Evolutionary conservation across 2,797 vertebrate species (phyloP).

Genomic region (Diceros bicornis): DNA sequence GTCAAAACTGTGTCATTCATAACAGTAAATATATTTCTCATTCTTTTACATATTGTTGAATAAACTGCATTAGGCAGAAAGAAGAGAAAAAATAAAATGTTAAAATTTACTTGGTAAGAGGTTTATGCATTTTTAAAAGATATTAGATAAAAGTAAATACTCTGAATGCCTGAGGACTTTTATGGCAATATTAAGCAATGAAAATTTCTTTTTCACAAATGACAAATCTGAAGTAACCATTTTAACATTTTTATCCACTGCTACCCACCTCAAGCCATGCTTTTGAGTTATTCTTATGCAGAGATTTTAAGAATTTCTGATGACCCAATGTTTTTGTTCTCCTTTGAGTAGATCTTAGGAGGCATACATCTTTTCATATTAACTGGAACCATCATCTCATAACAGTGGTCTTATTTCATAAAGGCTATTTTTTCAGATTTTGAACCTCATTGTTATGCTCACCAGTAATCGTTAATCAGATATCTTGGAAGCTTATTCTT

Average conservation of each 20-base stretch:
- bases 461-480: not conserved
- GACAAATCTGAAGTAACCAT: not conserved
- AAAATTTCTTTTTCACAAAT: not conserved
- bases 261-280: not conserved
- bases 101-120: constrained; percentile 29
- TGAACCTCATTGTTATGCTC: not conserved
- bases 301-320: constrained; percentile 4
- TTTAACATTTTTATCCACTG: constrained; percentile 63
- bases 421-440: not conserved
- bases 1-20: constrained; percentile 44
- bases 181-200: not conserved
- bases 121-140: not conserved
- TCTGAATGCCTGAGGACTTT: not conserved
- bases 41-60: not conserved
- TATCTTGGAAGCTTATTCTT: not conserved
- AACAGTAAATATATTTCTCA: not conserved
- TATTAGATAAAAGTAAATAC: constrained; percentile 50
- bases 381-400: not conserved
- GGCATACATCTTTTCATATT: not conserved
- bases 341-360: not conserved
- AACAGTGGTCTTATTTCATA: not conserved
- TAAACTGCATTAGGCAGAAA: not conserved
- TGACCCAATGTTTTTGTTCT: not conserved
- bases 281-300: not conserved
- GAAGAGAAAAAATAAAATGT: constrained; percentile 49